These are phyloP conservation scores for Rhagoletis zephyria DNA, from an alignment of 1,140 invertebrate species.

Conservation along the genomic window DNA sequence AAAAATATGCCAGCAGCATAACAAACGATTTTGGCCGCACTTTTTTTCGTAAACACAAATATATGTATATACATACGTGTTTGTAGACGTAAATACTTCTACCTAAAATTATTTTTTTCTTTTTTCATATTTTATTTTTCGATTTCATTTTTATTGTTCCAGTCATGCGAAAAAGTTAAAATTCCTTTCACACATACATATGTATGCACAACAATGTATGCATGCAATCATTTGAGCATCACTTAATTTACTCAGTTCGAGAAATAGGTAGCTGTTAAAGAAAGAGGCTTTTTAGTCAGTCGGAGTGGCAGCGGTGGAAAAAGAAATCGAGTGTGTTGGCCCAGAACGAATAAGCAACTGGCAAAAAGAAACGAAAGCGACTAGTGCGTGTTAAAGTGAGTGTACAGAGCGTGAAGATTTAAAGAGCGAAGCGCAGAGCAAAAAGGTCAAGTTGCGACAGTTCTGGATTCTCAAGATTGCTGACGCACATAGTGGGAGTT, in stretches of 20 bases:
- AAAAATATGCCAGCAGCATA: background rate
- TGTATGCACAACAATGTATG: background rate
- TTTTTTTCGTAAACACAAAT: too few species aligned
- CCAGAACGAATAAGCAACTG: background rate
- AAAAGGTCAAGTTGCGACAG: background rate
- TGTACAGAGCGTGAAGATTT: background rate
- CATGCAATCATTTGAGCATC: background rate
- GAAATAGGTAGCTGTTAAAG: background rate
- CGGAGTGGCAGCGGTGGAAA: background rate
- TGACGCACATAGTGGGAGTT: too few species aligned
- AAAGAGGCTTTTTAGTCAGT: background rate
- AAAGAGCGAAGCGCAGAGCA: background rate
- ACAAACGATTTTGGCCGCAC: background rate
- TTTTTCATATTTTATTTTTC: background rate
- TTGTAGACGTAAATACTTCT: background rate
- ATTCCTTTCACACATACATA: background rate
- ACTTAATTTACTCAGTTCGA: conserved; percentile 6
- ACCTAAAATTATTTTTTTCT: background rate
- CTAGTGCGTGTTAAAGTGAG: background rate
- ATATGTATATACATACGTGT: too few species aligned
- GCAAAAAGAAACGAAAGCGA: background rate
- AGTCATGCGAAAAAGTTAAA: conserved; percentile 1
- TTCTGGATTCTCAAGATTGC: too few species aligned
- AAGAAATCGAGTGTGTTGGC: conserved; percentile 7
- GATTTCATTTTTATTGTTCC: conserved; percentile 2